Evolutionary conservation across 1,140 invertebrate species (phyloP).

Genomic region (Wiebesia pumilae): DNA sequence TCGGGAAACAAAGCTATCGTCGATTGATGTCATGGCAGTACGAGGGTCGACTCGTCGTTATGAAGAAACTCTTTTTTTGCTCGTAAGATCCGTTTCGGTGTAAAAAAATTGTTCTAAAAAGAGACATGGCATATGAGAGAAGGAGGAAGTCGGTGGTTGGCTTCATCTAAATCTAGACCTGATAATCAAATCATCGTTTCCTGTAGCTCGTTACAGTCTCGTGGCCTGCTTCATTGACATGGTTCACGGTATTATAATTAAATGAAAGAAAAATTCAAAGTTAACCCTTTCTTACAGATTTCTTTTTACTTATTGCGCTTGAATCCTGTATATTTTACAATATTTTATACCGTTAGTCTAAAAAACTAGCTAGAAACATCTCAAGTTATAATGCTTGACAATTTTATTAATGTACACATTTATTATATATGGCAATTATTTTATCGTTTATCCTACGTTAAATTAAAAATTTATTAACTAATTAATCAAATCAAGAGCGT

Average conservation of each 20-base stretch:
- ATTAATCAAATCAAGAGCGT: too few species aligned
- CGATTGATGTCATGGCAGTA: conserved; percentile 27
- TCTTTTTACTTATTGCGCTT: too few species aligned
- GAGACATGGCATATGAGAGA: not conserved
- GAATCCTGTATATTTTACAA: too few species aligned
- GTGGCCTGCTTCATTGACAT: not conserved
- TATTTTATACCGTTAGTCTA: too few species aligned
- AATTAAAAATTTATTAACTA: too few species aligned
- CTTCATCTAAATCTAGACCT: conserved; percentile 5
- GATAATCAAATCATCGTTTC: conserved; percentile 48
- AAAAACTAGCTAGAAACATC: too few species aligned
- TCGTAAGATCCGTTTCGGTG: not conserved
- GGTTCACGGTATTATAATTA: conserved; percentile 10
- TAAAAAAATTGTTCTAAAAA: conserved; percentile 30
- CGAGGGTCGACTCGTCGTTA: not conserved
- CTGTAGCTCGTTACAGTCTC: not conserved
- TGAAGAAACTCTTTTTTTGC: conserved; percentile 39
- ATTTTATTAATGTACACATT: too few species aligned
- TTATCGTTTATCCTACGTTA: too few species aligned
- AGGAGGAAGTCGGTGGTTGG: conserved; percentile 25
- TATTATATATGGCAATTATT: too few species aligned
- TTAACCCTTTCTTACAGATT: too few species aligned
- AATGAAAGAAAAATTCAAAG: not conserved
- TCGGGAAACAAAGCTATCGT: conserved; percentile 24
- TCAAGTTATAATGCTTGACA: too few species aligned